Evolutionary conservation across 2,113 vertebrate species (phyloP).

Genomic region (Gnathonemus longibarbis): DNA sequence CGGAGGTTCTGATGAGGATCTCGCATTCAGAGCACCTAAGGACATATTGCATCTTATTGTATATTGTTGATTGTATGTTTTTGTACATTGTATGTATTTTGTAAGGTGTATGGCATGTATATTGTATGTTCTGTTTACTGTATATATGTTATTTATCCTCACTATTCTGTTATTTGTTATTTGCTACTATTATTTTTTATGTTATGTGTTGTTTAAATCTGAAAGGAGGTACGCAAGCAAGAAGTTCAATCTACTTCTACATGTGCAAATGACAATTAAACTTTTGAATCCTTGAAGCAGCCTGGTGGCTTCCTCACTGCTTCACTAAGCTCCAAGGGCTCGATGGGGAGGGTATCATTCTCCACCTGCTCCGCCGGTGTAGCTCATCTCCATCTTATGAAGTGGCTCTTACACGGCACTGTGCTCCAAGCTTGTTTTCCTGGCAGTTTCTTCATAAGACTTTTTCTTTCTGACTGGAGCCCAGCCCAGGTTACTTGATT

Average conservation of each 20-base stretch:
- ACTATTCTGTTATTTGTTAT: background rate
- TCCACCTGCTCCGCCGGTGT: background rate
- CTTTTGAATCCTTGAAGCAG: background rate
- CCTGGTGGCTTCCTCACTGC: background rate
- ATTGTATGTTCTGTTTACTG: background rate
- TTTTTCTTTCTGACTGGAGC: constrained; percentile 73
- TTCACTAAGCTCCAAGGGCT: background rate
- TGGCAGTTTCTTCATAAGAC: constrained; percentile 51
- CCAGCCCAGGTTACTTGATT: constrained; percentile 67
- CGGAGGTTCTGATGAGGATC: background rate
- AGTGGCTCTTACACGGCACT: background rate
- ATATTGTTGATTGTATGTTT: background rate
- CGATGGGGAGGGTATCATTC: background rate
- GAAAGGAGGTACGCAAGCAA: background rate
- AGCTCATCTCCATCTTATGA: background rate
- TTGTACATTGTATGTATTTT: background rate
- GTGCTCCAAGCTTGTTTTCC: background rate
- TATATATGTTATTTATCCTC: background rate
- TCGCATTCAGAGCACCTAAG: background rate
- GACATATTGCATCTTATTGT: background rate
- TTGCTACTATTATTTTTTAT: background rate
- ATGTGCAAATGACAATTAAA: background rate
- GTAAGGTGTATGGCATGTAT: background rate
- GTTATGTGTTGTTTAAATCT: background rate
- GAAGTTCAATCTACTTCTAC: background rate